A percentile compares a stretch with the other conserved stretches of the same genome.
These are phyloP conservation scores for Drosophila prostipennis DNA, from an alignment of 2,888 invertebrate genomes.

Conservation along the genomic window DNA sequence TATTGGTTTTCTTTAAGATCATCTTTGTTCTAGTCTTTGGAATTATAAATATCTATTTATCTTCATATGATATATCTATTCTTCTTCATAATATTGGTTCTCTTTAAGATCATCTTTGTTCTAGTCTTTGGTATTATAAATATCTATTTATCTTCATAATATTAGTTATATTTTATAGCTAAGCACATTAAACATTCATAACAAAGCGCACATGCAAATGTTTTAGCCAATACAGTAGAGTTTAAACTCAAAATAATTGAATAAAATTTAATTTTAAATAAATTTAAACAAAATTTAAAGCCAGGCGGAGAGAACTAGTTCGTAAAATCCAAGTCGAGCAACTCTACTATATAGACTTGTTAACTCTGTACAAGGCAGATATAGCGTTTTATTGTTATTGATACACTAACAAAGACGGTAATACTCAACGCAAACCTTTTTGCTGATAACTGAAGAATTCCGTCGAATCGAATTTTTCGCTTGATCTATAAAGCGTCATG, in stretches of 20 bases:
- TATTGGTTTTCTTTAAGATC: too few species aligned
- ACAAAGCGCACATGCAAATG: constrained; percentile 44
- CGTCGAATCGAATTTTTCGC: constrained; percentile 88
- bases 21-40: too few species aligned
- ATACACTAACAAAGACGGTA: constrained; percentile 44
- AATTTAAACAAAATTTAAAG: background rate
- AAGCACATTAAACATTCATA: background rate
- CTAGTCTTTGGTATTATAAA: background rate
- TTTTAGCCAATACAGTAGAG: constrained; percentile 27
- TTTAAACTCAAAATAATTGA: background rate
- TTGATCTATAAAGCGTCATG: constrained; percentile 87
- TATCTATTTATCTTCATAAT: too few species aligned
- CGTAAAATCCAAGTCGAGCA: background rate
- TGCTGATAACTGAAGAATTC: constrained; percentile 85
- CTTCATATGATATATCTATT: too few species aligned
- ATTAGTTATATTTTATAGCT: background rate
- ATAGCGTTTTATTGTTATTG: constrained; percentile 41
- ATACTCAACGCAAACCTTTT: constrained; percentile 83
- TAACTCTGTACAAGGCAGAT: constrained; percentile 30
- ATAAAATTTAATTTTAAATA: background rate
- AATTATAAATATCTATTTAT: too few species aligned
- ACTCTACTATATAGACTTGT: constrained; percentile 26
- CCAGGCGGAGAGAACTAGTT: constrained; percentile 3
- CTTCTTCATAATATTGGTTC: too few species aligned
- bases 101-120: too few species aligned